Evolutionary conservation across 2,797 vertebrate species (phyloP).

Genomic region (Syngnathus rostellatus): DNA sequence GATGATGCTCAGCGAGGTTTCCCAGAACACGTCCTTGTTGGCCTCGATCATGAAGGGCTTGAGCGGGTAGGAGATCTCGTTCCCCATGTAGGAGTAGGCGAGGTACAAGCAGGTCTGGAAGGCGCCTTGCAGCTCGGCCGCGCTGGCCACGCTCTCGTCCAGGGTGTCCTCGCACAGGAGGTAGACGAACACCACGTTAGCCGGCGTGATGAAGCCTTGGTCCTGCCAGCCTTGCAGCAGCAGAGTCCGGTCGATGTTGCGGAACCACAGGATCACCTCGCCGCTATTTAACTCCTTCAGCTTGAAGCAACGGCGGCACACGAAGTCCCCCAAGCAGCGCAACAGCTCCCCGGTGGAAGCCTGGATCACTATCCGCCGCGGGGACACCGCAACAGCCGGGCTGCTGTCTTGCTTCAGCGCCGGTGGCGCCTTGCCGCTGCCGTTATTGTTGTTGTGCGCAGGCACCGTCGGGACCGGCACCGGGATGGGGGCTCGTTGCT

Average conservation of each 20-base stretch:
- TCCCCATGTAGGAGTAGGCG: constrained; percentile 96
- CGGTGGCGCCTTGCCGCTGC: constrained; percentile 40
- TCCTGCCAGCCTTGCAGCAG: constrained; percentile 98
- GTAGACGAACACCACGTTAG: constrained; percentile 95
- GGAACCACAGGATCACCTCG: constrained; percentile 91
- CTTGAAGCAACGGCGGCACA: constrained; percentile 87
- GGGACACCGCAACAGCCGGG: constrained; percentile 66
- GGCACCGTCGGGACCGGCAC: constrained; percentile 69
- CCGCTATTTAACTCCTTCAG: constrained; percentile 83
- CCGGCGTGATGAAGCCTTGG: constrained; percentile 93
- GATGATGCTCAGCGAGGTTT: constrained; percentile 86
- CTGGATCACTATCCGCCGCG: constrained; percentile 85
- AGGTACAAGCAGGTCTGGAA: constrained; percentile 96
- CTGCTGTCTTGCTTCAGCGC: constrained; percentile 66
- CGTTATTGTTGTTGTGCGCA: constrained; percentile 32
- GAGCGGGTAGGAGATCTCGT: constrained; percentile 96
- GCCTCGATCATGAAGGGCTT: constrained; percentile 91
- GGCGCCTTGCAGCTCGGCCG: constrained; percentile 82
- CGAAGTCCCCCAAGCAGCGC: constrained; percentile 87
- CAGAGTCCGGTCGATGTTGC: constrained; percentile 90
- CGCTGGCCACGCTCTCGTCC: constrained; percentile 73
- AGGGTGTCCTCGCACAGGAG: constrained; percentile 86
- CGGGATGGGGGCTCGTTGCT: constrained; percentile 68
- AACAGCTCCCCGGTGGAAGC: constrained; percentile 94
- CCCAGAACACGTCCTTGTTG: constrained; percentile 93